Conservation (phyloP, 2,888 invertebrate genomes). For the Onthophagus sagittarius region DNA sequence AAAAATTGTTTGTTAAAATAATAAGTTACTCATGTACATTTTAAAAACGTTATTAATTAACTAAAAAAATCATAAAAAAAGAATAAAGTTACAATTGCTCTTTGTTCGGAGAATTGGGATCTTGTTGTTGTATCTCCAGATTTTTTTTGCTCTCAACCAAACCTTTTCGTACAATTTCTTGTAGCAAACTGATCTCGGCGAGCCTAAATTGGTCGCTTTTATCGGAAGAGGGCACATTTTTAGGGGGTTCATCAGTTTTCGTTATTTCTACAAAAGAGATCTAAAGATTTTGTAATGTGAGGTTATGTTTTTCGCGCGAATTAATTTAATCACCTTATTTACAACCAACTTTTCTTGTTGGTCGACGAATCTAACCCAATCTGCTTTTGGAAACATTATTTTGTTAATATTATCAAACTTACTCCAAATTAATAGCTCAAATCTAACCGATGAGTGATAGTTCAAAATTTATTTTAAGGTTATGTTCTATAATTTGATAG, state of each 20-base stretch:
- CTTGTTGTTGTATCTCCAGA: constrained; percentile 85
- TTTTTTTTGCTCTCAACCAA: constrained; percentile 83
- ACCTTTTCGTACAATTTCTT: constrained; percentile 87
- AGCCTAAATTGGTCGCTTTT: constrained; percentile 54
- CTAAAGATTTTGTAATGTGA: constrained; percentile 16
- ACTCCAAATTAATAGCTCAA: neutral
- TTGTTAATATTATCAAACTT: neutral
- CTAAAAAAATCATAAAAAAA: constrained; percentile 14
- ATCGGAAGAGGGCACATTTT: constrained; percentile 37
- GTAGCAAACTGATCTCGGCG: constrained; percentile 81
- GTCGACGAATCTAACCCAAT: constrained; percentile 53
- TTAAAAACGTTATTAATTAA: constrained; percentile 24
- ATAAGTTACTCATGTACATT: constrained; percentile 42
- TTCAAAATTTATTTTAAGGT: neutral
- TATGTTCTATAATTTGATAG: neutral
- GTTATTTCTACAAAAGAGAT: constrained; percentile 27
- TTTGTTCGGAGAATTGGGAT: constrained; percentile 82
- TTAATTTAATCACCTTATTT: constrained; percentile 39
- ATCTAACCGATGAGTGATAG: neutral
- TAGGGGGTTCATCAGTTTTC: constrained; percentile 22
- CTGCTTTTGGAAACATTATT: constrained; percentile 45
- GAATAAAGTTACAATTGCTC: constrained; percentile 51
- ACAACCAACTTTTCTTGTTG: constrained; percentile 50
- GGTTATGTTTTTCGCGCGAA: constrained; percentile 8
- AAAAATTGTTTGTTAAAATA: constrained; percentile 66